phyloP scores from a whole-genome alignment of 2,113 vertebrate species.

The Arizona elegans region DNA sequence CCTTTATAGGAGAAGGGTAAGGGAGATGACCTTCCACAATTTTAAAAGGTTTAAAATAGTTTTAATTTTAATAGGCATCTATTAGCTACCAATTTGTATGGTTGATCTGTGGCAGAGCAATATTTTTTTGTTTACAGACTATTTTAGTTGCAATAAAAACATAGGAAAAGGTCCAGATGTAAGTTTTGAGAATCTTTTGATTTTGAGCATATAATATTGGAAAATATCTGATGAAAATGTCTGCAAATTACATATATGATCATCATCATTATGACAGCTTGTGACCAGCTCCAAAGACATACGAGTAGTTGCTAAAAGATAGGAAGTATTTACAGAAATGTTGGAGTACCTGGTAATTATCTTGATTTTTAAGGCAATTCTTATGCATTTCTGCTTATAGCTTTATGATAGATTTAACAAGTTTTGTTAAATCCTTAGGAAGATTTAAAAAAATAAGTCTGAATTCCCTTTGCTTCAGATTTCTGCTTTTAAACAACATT shows the following conservation, averaged over 20 bases:
- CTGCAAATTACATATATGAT: neutral
- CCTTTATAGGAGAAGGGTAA: neutral
- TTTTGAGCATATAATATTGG: neutral
- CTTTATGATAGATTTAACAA: neutral
- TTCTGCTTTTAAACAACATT: neutral
- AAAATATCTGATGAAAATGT: neutral
- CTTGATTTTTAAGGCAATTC: neutral
- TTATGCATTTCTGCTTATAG: neutral
- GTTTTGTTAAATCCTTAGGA: neutral
- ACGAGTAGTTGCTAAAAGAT: neutral
- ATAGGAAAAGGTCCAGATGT: neutral
- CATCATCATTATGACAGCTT: neutral
- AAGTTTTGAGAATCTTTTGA: neutral
- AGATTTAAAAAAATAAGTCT: neutral
- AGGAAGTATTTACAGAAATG: neutral
- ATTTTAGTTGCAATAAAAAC: neutral
- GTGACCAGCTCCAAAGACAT: neutral
- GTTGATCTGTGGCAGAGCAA: no score
- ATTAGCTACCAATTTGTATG: neutral
- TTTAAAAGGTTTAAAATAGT: neutral
- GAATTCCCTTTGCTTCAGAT: neutral
- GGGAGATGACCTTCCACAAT: neutral
- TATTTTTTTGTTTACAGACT: neutral
- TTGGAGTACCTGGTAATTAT: neutral
- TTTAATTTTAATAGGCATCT: neutral